Conservation (phyloP, 2,797 vertebrate species). For the Darevskia nairensis region DNA sequence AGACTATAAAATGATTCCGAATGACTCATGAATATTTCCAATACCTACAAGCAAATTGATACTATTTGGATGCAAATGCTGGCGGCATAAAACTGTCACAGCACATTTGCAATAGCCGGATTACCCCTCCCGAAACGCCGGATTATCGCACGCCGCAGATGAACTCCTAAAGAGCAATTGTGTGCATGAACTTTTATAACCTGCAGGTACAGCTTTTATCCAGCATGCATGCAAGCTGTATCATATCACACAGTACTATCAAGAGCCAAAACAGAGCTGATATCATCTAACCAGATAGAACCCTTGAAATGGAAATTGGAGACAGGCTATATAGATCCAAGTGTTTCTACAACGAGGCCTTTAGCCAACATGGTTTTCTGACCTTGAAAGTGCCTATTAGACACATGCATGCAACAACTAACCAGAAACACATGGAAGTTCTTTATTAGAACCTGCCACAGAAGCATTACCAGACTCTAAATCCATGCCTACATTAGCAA, state of each 20-base stretch:
- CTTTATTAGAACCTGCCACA: conserved; percentile 31
- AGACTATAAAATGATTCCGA: background rate
- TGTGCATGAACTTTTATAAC: conserved; percentile 2
- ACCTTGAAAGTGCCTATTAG: conserved; percentile 24
- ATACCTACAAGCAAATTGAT: background rate
- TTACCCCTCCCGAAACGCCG: background rate
- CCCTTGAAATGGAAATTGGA: conserved; percentile 10
- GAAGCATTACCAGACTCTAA: conserved; percentile 24
- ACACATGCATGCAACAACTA: conserved; percentile 24
- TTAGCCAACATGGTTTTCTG: conserved; percentile 2
- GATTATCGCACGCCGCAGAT: background rate
- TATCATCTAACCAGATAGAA: conserved; percentile 9
- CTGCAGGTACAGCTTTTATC: conserved; percentile 6
- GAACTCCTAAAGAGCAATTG: background rate
- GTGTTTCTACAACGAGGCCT: background rate
- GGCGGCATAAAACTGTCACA: background rate
- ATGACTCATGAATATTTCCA: conserved; percentile 19
- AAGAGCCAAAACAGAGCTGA: conserved; percentile 11
- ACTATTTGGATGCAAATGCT: conserved; percentile 3
- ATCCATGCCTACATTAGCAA: conserved; percentile 22
- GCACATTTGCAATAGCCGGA: background rate
- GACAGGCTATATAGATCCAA: background rate
- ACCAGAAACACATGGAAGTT: conserved; percentile 30
- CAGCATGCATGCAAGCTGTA: background rate
- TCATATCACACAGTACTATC: background rate